Percentiles rank a stretch among this genome's conserved stretches.
Evolutionary conservation across 2,113 vertebrate species (phyloP).

Genomic region (Paracanthobrama guichenoti): DNA sequence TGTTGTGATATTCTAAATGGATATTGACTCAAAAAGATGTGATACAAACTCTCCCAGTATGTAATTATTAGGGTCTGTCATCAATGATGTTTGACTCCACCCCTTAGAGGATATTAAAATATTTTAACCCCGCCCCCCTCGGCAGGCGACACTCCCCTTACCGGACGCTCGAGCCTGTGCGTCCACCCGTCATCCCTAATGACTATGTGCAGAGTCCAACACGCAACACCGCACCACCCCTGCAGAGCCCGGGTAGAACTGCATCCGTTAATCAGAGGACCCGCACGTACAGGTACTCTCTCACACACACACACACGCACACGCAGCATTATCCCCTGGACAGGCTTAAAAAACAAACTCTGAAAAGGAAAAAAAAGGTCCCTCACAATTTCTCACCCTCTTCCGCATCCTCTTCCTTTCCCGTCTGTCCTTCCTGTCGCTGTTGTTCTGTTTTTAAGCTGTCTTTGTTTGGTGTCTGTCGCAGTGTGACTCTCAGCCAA

Average conservation of each 20-base stretch:
- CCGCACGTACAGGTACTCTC: slow-evolving; percentile 98
- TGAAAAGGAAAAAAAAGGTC: neutral
- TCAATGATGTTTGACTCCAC: slow-evolving; percentile 22
- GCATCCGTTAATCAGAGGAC: slow-evolving; percentile 98
- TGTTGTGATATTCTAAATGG: slow-evolving; percentile 1
- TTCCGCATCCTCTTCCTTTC: slow-evolving; percentile 45
- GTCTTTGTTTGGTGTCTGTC: slow-evolving; percentile 55
- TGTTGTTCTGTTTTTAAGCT: slow-evolving; percentile 38
- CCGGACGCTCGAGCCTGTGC: slow-evolving; percentile 97
- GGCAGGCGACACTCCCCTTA: slow-evolving; percentile 98
- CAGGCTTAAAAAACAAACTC: neutral
- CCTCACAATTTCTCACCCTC: slow-evolving; percentile 55
- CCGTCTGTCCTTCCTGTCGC: slow-evolving; percentile 55
- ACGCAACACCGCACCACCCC: slow-evolving; percentile 89
- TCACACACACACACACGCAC: slow-evolving; percentile 38
- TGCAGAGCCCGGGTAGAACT: slow-evolving; percentile 95
- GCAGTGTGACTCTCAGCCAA: slow-evolving; percentile 56
- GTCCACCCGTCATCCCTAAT: slow-evolving; percentile 98
- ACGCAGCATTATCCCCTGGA: neutral
- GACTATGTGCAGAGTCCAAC: slow-evolving; percentile 99
- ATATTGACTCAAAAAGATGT: neutral
- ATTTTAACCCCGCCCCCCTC: slow-evolving; percentile 59
- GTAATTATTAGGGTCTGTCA: neutral
- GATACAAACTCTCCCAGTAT: neutral
- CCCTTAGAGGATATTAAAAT: slow-evolving; percentile 45